Evolutionary conservation across 2,113 vertebrate species (phyloP).

Genomic region (Rhinopomastus cyanomelas): DNA sequence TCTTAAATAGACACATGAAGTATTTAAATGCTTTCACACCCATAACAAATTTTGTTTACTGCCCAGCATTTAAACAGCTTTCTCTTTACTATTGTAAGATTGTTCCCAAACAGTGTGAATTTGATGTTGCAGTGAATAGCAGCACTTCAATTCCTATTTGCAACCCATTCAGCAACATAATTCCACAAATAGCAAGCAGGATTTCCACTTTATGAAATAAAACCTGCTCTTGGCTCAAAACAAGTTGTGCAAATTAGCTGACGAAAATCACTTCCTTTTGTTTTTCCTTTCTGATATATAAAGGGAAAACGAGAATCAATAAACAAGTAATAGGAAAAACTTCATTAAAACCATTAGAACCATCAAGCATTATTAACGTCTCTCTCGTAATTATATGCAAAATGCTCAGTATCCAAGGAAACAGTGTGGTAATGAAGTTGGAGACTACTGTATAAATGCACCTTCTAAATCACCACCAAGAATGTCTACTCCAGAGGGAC

Average conservation of each 20-base stretch:
- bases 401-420: constrained; percentile 61
- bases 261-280: constrained; percentile 27
- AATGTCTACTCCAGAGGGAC: neutral
- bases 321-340: neutral
- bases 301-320: neutral
- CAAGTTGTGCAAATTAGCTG: constrained; percentile 37
- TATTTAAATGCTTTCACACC: constrained; percentile 64
- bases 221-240: constrained; percentile 42
- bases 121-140: constrained; percentile 51
- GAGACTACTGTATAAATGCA: constrained; percentile 50
- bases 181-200: constrained; percentile 20
- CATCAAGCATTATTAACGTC: neutral
- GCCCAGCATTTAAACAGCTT: constrained; percentile 65
- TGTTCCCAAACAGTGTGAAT: constrained; percentile 65
- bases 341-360: constrained; percentile 48
- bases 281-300: neutral
- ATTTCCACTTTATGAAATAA: constrained; percentile 41
- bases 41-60: constrained; percentile 62
- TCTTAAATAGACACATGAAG: constrained; percentile 56
- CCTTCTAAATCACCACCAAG: constrained; percentile 43
- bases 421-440: constrained; percentile 36
- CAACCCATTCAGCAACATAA: constrained; percentile 46
- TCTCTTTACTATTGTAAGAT: constrained; percentile 47
- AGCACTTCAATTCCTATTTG: constrained; percentile 51
- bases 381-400: constrained; percentile 9